phyloP scores from a whole-genome alignment of 2,113 vertebrate species.

The Cephalopterus ornatus region DNA sequence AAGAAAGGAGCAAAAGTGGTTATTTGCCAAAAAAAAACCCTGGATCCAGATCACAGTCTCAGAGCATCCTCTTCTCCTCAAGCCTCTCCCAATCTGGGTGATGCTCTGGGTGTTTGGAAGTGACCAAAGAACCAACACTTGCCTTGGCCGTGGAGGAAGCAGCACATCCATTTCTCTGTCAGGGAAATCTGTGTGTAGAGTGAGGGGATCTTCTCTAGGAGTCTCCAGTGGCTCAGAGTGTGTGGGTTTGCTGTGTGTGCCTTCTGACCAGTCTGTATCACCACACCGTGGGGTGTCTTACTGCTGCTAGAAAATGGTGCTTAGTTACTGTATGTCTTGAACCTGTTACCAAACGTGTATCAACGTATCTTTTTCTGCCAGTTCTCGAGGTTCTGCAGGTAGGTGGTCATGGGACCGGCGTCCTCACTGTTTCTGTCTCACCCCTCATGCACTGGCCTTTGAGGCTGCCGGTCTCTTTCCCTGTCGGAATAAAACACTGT shows the following conservation, averaged over 20 bases:
- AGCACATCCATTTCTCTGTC: neutral
- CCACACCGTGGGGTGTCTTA: conserved; percentile 70
- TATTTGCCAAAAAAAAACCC: neutral
- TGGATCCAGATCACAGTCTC: neutral
- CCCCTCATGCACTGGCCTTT: neutral
- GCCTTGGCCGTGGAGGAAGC: neutral
- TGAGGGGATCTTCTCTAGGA: neutral
- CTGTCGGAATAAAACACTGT: neutral
- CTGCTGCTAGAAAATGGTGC: conserved; percentile 52
- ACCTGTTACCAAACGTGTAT: conserved; percentile 36
- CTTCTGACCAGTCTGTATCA: conserved; percentile 58
- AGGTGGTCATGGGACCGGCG: conserved; percentile 19
- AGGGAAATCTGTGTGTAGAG: neutral
- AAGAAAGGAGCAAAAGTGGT: neutral
- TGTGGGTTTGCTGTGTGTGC: conserved; percentile 62
- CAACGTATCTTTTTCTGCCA: conserved; percentile 28
- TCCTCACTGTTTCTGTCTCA: neutral
- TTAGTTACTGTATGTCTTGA: conserved; percentile 52
- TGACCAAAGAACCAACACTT: neutral
- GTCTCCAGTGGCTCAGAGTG: conserved; percentile 16
- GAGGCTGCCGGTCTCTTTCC: neutral
- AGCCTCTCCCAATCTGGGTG: neutral
- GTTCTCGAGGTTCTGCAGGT: conserved; percentile 48
- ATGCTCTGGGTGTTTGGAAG: neutral
- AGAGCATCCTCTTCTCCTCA: neutral